These are phyloP conservation scores for Pristiophorus japonicus DNA, from an alignment of 2,113 vertebrate species.

Conservation along the genomic window DNA sequence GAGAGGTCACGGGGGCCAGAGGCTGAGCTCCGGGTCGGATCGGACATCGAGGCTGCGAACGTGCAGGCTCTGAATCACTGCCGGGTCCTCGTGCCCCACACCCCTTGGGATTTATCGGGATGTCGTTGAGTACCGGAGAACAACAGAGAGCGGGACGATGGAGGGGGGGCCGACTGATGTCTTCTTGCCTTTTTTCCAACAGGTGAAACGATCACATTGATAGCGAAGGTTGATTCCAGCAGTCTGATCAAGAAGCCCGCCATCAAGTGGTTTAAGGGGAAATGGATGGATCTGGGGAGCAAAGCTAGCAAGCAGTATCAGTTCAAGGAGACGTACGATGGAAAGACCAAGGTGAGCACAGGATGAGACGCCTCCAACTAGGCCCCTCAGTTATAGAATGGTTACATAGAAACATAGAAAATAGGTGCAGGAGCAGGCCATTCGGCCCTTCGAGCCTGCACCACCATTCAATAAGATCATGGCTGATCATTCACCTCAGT, in stretches of 20 bases:
- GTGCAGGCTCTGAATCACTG: not conserved
- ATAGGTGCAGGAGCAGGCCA: too few relatives aligned
- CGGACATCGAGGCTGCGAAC: not conserved
- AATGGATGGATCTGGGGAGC: constrained; percentile 77
- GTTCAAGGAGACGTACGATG: constrained; percentile 73
- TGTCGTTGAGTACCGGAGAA: not conserved
- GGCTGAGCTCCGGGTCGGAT: not conserved
- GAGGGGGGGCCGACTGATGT: not conserved
- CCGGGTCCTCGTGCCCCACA: not conserved
- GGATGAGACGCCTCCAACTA: not conserved
- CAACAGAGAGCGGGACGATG: not conserved
- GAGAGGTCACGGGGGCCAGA: not conserved
- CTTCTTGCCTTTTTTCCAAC: not conserved
- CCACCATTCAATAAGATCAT: too few relatives aligned
- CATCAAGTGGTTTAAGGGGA: constrained; percentile 85
- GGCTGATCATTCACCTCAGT: too few relatives aligned
- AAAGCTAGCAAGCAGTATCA: constrained; percentile 74
- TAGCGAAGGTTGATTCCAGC: constrained; percentile 66
- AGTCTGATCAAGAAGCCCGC: constrained; percentile 58
- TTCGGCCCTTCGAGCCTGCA: too few relatives aligned
- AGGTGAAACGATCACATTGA: constrained; percentile 64
- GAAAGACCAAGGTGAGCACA: constrained; percentile 68
- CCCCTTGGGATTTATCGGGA: not conserved
- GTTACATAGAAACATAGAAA: too few relatives aligned
- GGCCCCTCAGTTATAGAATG: too few relatives aligned